Base-by-base conservation (phyloP, 2,797 vertebrate genomes). In the Mus minutoides region DNA sequence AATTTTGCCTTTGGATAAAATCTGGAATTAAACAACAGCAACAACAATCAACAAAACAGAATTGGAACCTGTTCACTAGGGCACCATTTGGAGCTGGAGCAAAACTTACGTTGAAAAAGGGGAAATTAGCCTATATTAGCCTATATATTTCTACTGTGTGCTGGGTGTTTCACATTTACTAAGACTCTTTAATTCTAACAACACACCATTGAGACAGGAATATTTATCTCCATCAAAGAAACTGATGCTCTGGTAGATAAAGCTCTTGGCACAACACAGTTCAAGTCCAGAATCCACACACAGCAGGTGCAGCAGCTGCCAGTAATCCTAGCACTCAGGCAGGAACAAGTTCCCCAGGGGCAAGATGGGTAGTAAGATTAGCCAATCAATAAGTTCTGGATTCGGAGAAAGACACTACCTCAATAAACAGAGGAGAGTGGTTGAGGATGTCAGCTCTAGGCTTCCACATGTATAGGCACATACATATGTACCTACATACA, bases 1-100 rank as follows among this genome's bases (percentile, higher is more conserved):
- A 49, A 99, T 99, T 98, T 99, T 99, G 49, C 99, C 99, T 98
- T 98, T 99, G 19, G 99, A 99, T 40, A 99, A 96, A 78, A 99
- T 91, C 99, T 99, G 16, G 13, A 96, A 91, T 85, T 62, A 93
- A 96, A 94, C 2, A 94, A 69, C 9, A 22, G 31, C 31, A 91
- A 52, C 52, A 76, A 14, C 46, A 76, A 12, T 91, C 46, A 82
- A 91, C 4, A 7, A 26, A 64, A 88, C 2, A 88, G 71, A 94
- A 79, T 76, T 24, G 78, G 77, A 96, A 76, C 10, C 60, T 86
- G 46, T 85, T 37, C 6, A 76, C 90, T 40, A 92, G 62, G 40
- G 26, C 14, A 10, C 22, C 85, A 26, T 21, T 83, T 2, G 37
- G 22, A 96, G 77, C 14, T 60, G 11, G n/a, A 75, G 43, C 49